Evolutionary conservation across 2,888 invertebrate genomes (phyloP).

Genomic region (Esperia sulphurella): DNA sequence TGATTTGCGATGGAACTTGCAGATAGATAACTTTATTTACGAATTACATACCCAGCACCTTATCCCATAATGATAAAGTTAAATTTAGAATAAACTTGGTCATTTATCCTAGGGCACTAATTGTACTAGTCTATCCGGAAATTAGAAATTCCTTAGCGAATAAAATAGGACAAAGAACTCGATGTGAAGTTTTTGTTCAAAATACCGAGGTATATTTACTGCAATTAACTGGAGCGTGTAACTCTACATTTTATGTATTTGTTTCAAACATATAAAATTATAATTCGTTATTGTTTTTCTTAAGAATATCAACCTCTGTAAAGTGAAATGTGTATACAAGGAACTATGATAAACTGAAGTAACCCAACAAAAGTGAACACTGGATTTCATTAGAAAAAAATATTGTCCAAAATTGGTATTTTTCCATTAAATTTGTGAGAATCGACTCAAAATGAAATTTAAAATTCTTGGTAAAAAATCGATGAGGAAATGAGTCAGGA

Average conservation of each 20-base stretch:
- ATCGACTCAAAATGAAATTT: conserved; percentile 45
- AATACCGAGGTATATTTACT: neutral
- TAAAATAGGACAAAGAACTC: conserved; percentile 8
- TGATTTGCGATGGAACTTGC: too few species aligned
- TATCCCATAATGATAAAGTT: too few species aligned
- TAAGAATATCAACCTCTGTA: too few species aligned
- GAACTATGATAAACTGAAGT: neutral
- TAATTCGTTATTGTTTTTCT: too few species aligned
- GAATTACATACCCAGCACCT: too few species aligned
- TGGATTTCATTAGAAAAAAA: neutral
- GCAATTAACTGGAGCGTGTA: neutral
- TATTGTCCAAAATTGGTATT: conserved; percentile 16
- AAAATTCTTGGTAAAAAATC: conserved; percentile 43
- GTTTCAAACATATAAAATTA: too few species aligned
- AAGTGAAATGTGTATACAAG: too few species aligned
- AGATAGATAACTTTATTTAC: too few species aligned
- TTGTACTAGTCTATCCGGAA: too few species aligned
- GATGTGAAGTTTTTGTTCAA: neutral
- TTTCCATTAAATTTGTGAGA: conserved; percentile 44
- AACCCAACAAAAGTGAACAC: neutral
- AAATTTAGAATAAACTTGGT: too few species aligned
- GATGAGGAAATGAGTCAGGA: conserved; percentile 69
- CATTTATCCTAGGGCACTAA: too few species aligned
- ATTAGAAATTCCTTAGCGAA: conserved; percentile 52
- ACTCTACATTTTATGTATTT: neutral